Base-by-base conservation (phyloP, 2,113 vertebrate species). In the Oxygymnocypris stewartii region DNA sequence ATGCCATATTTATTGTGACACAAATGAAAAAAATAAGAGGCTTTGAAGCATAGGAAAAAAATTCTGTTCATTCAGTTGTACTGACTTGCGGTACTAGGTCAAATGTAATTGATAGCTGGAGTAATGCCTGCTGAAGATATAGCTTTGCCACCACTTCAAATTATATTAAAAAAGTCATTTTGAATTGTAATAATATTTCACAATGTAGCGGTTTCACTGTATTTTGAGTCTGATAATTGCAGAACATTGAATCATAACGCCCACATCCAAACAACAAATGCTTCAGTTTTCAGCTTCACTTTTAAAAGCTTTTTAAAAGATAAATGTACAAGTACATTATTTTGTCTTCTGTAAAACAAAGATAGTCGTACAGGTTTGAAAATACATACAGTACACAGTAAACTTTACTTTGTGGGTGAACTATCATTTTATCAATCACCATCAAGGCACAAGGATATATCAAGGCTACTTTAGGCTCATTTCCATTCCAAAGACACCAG, bases 401-500 rank as follows among this genome's bases (percentile, higher is more conserved):
- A 47, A 18, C 51, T 57, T 25, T 2, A 1, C 25, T 47, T 25
- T 23, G 8, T 8, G 42, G 3, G 12, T 47, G 42, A 25, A 28
- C 40, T 69, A 69, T 57, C 44, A 47, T 59, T 42, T 77, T 18
- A n/a, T 31, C 59, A 37, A 16, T 18, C 71, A 54, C 42, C 42
- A 35, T 7, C 5, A 59, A 16, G 4, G 35, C 16, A 54, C 16
- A 54, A 18, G 51, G 0, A 13, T 51, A 51, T 16, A 16, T 51
- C 4, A 51, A 51, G 49, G 16, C 16, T 54, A 6, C 16, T 54
- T 54, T 54, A 59, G 47, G 13, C 2, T 35, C 14, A 54, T 79
- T 57, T 79, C 20, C 18, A 73, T 79, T 25, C 49, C 61, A 83
- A 85, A 85, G 14, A n/a, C 35, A 35, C 12, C n/a, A 76, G 14